These are phyloP conservation scores for Drusus annulatus DNA, from an alignment of 1,140 invertebrate genomes.

Conservation along the genomic window DNA sequence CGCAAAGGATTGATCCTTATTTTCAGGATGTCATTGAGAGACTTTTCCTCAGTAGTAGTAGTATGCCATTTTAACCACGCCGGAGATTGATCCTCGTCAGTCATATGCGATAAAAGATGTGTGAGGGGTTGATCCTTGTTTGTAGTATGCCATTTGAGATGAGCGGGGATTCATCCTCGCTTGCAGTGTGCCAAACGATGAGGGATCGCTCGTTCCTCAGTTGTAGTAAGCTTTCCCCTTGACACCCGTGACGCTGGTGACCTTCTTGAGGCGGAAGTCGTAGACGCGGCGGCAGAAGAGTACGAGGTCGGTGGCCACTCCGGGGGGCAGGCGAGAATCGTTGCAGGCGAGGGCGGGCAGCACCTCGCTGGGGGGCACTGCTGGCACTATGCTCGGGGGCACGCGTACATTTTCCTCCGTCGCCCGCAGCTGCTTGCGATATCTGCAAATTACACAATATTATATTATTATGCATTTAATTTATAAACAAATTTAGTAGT, in stretches of 20 bases:
- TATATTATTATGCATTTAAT: no score
- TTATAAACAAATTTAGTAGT: no score
- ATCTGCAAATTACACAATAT: conserved; percentile 63
- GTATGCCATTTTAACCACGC: no score
- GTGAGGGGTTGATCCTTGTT: no score
- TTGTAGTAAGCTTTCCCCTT: conserved; percentile 35
- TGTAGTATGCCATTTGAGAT: no score
- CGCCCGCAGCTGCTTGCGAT: conserved; percentile 73
- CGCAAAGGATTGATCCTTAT: no score
- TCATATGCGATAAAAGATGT: no score
- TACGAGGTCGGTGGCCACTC: conserved; percentile 86
- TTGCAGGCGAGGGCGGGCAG: conserved; percentile 62
- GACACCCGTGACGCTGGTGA: conserved; percentile 65
- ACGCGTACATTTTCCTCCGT: conserved; percentile 70
- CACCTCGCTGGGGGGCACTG: conserved; percentile 63
- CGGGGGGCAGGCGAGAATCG: conserved; percentile 77
- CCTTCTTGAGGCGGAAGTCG: conserved; percentile 90
- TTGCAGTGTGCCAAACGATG: no score
- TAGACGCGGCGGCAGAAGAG: conserved; percentile 96
- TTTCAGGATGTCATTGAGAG: no score
- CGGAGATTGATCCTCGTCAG: no score
- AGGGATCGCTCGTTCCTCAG: not conserved
- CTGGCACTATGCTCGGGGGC: conserved; percentile 65
- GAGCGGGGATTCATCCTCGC: no score
- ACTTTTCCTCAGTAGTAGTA: no score